phyloP scores from a whole-genome alignment of 1,140 invertebrate genomes.

The Mamestra configurata region DNA sequence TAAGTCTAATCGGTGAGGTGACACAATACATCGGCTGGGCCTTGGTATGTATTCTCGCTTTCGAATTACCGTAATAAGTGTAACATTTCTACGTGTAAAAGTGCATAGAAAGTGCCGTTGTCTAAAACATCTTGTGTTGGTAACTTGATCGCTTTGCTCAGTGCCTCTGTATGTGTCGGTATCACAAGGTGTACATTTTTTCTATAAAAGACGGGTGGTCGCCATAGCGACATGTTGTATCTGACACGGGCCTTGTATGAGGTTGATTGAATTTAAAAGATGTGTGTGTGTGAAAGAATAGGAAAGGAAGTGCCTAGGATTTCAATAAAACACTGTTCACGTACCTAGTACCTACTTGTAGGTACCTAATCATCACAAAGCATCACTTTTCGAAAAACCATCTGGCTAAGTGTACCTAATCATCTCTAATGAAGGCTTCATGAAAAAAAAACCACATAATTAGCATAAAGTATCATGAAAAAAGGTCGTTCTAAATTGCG shows the following conservation, averaged over 20 bases:
- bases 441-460: constrained; percentile 27
- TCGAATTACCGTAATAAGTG: background rate
- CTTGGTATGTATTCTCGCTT: no score
- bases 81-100: background rate
- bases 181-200: constrained; percentile 6
- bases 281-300: no score
- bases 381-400: background rate
- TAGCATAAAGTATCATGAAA: constrained; percentile 43
- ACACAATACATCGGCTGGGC: no score
- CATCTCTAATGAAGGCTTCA: constrained; percentile 21
- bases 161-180: background rate
- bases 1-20: no score
- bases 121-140: background rate
- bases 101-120: background rate
- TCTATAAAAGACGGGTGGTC: background rate
- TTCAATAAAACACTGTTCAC: no score
- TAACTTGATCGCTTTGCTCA: background rate
- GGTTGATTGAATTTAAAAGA: no score
- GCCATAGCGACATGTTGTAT: no score
- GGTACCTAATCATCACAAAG: no score
- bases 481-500: constrained; percentile 46
- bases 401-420: background rate
- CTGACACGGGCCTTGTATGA: no score
- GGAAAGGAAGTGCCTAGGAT: no score
- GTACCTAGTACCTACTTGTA: no score